Evolutionary conservation across 2,888 invertebrate species (phyloP), one percentile per base, ranked within the genome.

Genomic region (Pegoplata infirma): DNA sequence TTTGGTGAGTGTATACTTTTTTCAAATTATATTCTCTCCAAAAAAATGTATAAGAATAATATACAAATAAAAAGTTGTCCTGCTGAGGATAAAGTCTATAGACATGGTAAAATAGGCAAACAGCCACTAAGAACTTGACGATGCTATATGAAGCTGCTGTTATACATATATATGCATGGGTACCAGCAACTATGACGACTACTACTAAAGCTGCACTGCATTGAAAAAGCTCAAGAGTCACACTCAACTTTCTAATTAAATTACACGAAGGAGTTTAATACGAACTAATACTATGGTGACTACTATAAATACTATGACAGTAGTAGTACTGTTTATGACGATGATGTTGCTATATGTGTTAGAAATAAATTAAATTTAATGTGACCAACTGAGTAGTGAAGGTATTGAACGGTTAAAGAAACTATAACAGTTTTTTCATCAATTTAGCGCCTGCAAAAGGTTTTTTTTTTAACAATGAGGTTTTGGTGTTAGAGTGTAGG

Each of bases 201-300:
- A 28, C 32, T 32, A 28, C 12, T 61, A n/a, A 8, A 55, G 36
- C 28, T 16, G 47, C 40, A 44, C 44, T 32, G 51, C 63, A 55
- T 28, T 40, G 36, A 21, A 51, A 55, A 71, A 75, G 47, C 71
- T 78, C 74, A 79, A 79, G 61, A 79, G 66, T 79, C 74, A 71
- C 55, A 61, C 53, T 71, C 49, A 79, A 75, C 59, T 71, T 79
- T 79, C 71, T 79, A 79, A 79, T 79, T 79, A 79, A 79, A 79
- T 79, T 79, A 79, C 66, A 71, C 17, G 71, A 71, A 79, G 61
- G 66, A 74, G 71, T 66, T 71, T 61, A 17, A 36, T 53, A 61
- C 5, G 51, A 40, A 28, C 16, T 16, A 25, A 53, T 25, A n/a
- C 51, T 14, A 23, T n/a, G 40, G 23, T 17, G 61, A 69, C 25